phyloP scores from a whole-genome alignment of 1,140 invertebrate genomes.

The Bombus ignitus region DNA sequence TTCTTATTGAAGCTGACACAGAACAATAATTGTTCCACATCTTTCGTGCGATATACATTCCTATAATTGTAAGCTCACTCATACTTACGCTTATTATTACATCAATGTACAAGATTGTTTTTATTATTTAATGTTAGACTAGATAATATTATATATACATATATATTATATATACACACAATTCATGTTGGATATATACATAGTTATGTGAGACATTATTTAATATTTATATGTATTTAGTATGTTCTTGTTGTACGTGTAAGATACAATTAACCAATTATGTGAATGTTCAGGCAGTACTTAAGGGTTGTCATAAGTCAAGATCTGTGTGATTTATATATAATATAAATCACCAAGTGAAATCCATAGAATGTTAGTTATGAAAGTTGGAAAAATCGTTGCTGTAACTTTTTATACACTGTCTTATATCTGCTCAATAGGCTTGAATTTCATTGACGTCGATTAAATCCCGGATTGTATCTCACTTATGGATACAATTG shows the following conservation, averaged over 20 bases:
- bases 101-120: conserved; percentile 69
- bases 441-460: conserved; percentile 15
- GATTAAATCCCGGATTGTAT: conserved; percentile 21
- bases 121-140: conserved; percentile 65
- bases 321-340: conserved; percentile 17
- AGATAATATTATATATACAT: conserved; percentile 45
- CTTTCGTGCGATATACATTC: conserved; percentile 66
- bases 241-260: conserved; percentile 44
- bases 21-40: conserved; percentile 65
- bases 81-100: conserved; percentile 64
- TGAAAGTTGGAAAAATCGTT: conserved; percentile 35
- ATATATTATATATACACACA: conserved; percentile 37
- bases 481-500: conserved; percentile 27
- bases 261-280: conserved; percentile 46
- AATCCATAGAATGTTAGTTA: conserved; percentile 43
- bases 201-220: conserved; percentile 57
- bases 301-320: conserved; percentile 10
- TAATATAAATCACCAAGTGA: conserved; percentile 36
- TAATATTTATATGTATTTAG: conserved; percentile 64
- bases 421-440: conserved; percentile 23
- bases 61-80: conserved; percentile 67
- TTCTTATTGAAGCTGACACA: conserved; percentile 50
- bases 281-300: conserved; percentile 41
- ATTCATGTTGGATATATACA: conserved; percentile 46
- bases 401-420: conserved; percentile 56